Percentiles rank a stretch among this genome's conserved stretches.
phyloP scores from a whole-genome alignment of 1,140 invertebrate genomes.

The Eumaeus atala region DNA sequence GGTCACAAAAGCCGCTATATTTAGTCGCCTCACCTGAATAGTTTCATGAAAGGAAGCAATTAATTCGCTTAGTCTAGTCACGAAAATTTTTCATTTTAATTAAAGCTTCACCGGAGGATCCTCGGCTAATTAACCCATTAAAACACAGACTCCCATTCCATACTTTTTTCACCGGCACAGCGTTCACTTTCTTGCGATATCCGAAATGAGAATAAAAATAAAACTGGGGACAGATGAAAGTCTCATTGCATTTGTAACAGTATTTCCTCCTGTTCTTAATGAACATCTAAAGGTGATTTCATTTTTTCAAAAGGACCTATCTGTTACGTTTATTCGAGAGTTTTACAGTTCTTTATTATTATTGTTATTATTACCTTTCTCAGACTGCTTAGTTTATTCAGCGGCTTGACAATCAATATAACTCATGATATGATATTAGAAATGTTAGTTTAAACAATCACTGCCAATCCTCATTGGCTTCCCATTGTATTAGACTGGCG shows the following conservation, averaged over 20 bases:
- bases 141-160: slow-evolving; percentile 62
- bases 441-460: too few species aligned
- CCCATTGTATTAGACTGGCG: too few species aligned
- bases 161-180: slow-evolving; percentile 55
- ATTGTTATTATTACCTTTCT: too few species aligned
- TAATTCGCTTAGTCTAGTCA: slow-evolving; percentile 64
- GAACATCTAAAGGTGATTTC: background rate
- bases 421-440: too few species aligned
- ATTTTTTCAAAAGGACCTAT: too few species aligned
- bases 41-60: slow-evolving; percentile 64
- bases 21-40: slow-evolving; percentile 62
- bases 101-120: slow-evolving; percentile 67
- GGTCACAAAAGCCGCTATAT: slow-evolving; percentile 40
- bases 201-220: slow-evolving; percentile 55
- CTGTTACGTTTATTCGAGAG: too few species aligned
- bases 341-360: too few species aligned
- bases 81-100: slow-evolving; percentile 74
- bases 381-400: too few species aligned
- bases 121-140: slow-evolving; percentile 72
- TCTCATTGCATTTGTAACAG: slow-evolving; percentile 24
- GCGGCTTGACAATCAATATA: too few species aligned
- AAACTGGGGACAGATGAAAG: slow-evolving; percentile 23
- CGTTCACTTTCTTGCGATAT: slow-evolving; percentile 66
- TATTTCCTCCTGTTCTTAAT: slow-evolving; percentile 18
- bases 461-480: too few species aligned